Conservation (phyloP, 2,888 invertebrate species). For the Ophion ellenae region DNA sequence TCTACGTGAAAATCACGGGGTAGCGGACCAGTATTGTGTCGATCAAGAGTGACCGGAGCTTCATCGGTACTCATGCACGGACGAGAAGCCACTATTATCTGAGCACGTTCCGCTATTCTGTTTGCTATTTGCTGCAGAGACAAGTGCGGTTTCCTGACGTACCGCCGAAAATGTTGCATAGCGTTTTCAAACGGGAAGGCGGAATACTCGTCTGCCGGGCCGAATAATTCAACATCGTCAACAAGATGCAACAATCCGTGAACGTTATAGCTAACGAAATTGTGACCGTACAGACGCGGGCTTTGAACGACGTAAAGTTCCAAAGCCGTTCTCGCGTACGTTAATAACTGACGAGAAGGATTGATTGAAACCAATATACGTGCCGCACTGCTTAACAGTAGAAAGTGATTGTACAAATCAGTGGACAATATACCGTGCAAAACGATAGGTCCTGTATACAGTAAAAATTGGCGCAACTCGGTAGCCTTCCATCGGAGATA, state of each 20-base stretch:
- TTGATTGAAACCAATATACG: conserved; percentile 23
- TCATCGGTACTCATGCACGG: background rate
- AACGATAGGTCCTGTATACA: conserved; percentile 33
- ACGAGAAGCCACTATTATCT: background rate
- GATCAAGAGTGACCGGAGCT: background rate
- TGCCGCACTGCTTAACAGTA: conserved; percentile 28
- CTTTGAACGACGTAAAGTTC: conserved; percentile 12
- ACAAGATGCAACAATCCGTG: conserved; percentile 41
- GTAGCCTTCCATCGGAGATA: conserved; percentile 35
- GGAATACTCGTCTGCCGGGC: conserved; percentile 30
- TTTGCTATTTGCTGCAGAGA: conserved; percentile 33
- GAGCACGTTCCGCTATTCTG: conserved; percentile 19
- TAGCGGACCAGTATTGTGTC: conserved; percentile 23
- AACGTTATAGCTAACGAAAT: conserved; percentile 33
- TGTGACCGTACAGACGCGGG: background rate
- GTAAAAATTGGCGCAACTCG: conserved; percentile 19
- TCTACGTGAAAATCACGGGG: background rate
- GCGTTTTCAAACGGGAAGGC: conserved; percentile 40
- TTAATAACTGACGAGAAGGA: conserved; percentile 7
- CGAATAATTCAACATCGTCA: conserved; percentile 38
- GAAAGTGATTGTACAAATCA: conserved; percentile 30
- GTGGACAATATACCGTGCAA: conserved; percentile 4
- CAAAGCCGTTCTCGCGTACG: conserved; percentile 31
- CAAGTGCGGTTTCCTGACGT: conserved; percentile 11
- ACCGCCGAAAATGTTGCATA: conserved; percentile 21